Conservation (phyloP, 2,888 invertebrate species). For the Plutella xylostella region DNA sequence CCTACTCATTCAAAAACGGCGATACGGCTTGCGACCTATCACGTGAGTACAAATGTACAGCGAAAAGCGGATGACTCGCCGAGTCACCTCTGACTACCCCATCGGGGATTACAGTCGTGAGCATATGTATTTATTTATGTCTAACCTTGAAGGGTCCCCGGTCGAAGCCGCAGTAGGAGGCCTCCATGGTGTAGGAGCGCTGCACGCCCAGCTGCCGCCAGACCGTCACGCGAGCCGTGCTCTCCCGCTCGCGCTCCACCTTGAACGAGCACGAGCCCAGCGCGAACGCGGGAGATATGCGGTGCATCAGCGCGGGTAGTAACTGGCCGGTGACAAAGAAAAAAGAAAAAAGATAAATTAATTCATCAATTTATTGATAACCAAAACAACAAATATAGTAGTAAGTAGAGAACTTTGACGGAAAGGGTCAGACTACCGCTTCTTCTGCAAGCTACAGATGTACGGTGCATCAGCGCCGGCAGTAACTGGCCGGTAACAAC, state of each 20-base stretch:
- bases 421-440: no score
- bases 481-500: constrained; percentile 72
- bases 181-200: constrained; percentile 87
- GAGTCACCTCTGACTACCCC: no score
- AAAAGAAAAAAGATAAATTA: no score
- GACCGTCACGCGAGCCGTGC: constrained; percentile 86
- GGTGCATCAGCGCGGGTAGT: constrained; percentile 78
- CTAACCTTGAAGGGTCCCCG: constrained; percentile 76
- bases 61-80: no score
- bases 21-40: no score
- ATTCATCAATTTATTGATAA: no score
- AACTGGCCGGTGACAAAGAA: constrained; percentile 70
- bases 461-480: constrained; percentile 77
- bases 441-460: constrained; percentile 78
- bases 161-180: constrained; percentile 87
- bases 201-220: constrained; percentile 87
- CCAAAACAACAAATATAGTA: no score
- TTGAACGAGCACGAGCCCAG: constrained; percentile 80
- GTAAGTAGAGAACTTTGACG: no score
- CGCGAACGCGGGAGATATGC: constrained; percentile 77
- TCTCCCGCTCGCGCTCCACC: constrained; percentile 81
- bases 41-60: no score
- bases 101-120: no score
- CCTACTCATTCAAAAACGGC: no score
- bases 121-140: background rate